Percentiles rank a stretch among this genome's conserved stretches.
Conservation (phyloP, 2,888 invertebrate species). For the Sepiola atlantica region DNA sequence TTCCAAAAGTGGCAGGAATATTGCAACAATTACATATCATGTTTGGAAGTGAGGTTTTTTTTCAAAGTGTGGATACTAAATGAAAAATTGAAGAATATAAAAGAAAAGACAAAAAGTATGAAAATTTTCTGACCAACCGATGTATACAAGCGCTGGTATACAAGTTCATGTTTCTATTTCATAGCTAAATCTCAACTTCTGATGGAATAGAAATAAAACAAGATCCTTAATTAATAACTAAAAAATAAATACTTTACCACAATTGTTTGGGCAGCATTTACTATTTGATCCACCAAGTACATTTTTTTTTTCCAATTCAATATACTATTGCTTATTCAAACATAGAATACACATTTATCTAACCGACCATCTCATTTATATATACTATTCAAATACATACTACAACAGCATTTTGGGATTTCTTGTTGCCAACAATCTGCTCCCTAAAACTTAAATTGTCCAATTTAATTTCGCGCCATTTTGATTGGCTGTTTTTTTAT, state of each 20-base stretch:
- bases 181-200: not conserved
- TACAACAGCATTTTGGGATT: not conserved
- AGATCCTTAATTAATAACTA: not conserved
- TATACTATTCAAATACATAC: not conserved
- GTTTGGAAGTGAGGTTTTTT: not conserved
- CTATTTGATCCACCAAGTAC: not conserved
- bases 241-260: not conserved
- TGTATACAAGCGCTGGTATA: not conserved
- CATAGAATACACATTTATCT: not conserved
- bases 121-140: not conserved
- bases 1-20: not conserved
- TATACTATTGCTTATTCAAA: too few relatives aligned
- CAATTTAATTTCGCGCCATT: not conserved
- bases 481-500: not conserved
- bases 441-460: not conserved
- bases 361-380: not conserved
- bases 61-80: not conserved
- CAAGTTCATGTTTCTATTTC: conserved; percentile 32
- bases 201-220: not conserved
- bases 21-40: conserved; percentile 32
- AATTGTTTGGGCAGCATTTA: not conserved
- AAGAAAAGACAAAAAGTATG: not conserved
- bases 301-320: not conserved
- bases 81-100: not conserved
- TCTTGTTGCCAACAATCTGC: not conserved